Percentiles rank a stretch among this genome's conserved stretches.
These are phyloP conservation scores for Morinoia aosen DNA, from an alignment of 2,888 invertebrate genomes.

Conservation along the genomic window DNA sequence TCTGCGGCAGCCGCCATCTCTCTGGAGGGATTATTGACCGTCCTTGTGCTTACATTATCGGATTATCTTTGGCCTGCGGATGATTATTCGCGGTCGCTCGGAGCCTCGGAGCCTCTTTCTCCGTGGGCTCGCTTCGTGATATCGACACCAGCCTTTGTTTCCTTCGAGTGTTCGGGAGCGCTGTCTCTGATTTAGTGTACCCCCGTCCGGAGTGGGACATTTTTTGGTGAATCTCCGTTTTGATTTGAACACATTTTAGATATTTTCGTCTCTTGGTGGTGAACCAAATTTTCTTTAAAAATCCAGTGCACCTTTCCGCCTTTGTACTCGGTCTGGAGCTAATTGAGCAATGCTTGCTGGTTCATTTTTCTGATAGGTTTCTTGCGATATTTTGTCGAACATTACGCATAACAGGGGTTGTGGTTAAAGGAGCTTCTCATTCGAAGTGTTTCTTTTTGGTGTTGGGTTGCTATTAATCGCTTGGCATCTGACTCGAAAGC, in stretches of 20 bases:
- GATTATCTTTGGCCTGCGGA: constrained; percentile 21
- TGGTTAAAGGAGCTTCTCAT: neutral
- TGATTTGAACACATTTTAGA: too few species aligned
- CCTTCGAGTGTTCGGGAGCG: neutral
- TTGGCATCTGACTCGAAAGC: neutral
- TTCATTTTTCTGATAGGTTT: neutral
- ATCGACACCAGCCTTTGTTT: neutral
- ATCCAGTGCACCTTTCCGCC: too few species aligned
- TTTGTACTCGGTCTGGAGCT: too few species aligned
- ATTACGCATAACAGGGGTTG: neutral
- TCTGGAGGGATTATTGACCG: constrained; percentile 23
- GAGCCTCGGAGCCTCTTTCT: neutral
- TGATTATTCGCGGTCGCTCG: neutral
- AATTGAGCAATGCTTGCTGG: neutral
- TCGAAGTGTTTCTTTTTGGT: neutral
- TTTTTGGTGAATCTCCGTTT: too few species aligned
- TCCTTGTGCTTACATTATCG: constrained; percentile 24
- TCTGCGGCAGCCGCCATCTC: constrained; percentile 14
- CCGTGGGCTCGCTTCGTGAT: neutral
- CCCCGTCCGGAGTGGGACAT: too few species aligned
- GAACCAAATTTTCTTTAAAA: neutral
- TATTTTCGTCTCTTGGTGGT: neutral
- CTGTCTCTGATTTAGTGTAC: neutral
- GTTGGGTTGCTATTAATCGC: neutral
- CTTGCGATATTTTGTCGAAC: neutral